Base-by-base conservation (phyloP, 1,140 invertebrate genomes). In the Drosophila lini region DNA sequence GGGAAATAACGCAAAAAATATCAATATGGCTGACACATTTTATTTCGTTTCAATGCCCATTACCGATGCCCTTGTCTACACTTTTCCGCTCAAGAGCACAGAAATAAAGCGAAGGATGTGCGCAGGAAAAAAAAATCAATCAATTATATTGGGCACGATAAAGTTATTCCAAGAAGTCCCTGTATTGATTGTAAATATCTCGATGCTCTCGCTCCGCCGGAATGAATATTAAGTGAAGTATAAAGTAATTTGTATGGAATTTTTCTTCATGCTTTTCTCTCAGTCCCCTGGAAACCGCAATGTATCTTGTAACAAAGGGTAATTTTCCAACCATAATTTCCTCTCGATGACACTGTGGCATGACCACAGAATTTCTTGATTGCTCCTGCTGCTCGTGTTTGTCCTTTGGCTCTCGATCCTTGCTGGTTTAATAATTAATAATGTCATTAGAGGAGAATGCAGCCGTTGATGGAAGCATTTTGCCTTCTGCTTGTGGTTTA, bases 11-110 rank as follows among this genome's bases (percentile, higher is more conserved):
- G 28, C 45, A 32, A 41, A 58, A 57, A 75, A 76, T 60, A 60
- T 59, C 53, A 65, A 61, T 60, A 80, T 77, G 69, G 48, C 65
- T 59, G 62, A 67, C 53, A 78, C 69, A 68, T 80, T 84, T 84
- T 73, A 59, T 68, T 76, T 59, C 76, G 59, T 64, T 63, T 50
- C 55, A 47, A 74, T 77, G 74, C 32, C 58, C 62, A 81, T 81
- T 81, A 77, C 61, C 67, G 38, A 83, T 55, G 75, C 61, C 61
- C 61, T 53, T 81, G 78, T 76, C 78, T 75, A 71, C 78, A 52
- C 56, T 80, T 71, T 64, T 63, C 38, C 40, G 75, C 68, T 79
- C 60, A 50, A 79, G 53, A 64, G 52, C 63, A 36, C 44, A 59
- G 38, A 68, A 80, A 62, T 67, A 57, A 69, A 62, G 15, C 25